Evolutionary conservation across 2,113 vertebrate species (phyloP).

Genomic region (Butastur rufipennis): DNA sequence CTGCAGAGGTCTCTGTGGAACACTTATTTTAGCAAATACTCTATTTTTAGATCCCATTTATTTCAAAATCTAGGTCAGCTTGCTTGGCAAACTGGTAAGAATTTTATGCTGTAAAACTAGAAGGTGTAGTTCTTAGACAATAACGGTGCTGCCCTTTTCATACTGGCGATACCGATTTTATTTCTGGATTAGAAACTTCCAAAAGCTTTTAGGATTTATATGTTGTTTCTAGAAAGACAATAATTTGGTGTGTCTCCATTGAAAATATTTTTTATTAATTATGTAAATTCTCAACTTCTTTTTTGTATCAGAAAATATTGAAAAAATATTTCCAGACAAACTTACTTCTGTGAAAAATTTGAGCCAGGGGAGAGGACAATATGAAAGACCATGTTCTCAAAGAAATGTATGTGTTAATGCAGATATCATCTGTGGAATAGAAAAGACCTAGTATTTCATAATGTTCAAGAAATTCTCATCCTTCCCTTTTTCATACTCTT

Average conservation of each 20-base stretch:
- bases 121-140: not conserved
- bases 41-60: constrained; percentile 48
- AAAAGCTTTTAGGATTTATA: not conserved
- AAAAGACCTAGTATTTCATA: not conserved
- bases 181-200: not conserved
- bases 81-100: not conserved
- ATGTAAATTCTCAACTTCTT: not conserved
- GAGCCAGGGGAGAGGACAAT: not conserved
- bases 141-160: not conserved
- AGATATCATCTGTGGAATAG: not conserved
- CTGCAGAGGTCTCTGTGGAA: constrained; percentile 1
- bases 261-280: not conserved
- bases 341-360: not conserved
- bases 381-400: not conserved
- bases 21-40: constrained; percentile 24
- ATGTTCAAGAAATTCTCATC: not conserved
- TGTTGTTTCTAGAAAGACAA: not conserved
- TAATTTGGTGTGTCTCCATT: not conserved
- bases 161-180: not conserved
- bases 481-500: not conserved
- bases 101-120: not conserved
- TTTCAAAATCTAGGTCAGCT: constrained; percentile 61
- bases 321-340: not conserved
- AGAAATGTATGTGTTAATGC: not conserved
- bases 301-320: not conserved